Evolutionary conservation across 2,113 vertebrate genomes (phyloP).

Genomic region (Malurus cyaneus): DNA sequence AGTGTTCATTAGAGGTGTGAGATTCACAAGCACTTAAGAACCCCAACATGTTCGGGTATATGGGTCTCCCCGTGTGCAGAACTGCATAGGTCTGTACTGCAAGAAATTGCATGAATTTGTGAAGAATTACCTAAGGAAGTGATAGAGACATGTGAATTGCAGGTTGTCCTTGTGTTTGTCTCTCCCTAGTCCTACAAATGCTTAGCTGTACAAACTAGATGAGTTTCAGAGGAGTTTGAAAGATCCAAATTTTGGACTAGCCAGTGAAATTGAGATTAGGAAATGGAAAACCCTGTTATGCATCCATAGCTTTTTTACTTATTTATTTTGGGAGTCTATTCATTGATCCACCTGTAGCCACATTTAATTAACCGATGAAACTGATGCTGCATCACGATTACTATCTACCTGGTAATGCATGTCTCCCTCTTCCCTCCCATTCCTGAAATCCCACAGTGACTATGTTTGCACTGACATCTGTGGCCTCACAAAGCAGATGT

Average conservation of each 20-base stretch:
- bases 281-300: neutral
- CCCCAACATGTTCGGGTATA: neutral
- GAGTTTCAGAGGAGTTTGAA: neutral
- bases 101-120: neutral
- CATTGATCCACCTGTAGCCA: neutral
- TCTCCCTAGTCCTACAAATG: neutral
- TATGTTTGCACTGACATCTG: neutral
- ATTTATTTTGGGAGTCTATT: neutral
- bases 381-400: neutral
- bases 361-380: neutral
- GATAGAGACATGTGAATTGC: neutral
- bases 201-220: neutral
- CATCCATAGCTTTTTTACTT: neutral
- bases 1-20: neutral
- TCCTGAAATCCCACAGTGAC: neutral
- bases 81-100: neutral
- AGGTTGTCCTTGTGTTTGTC: neutral
- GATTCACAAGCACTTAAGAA: neutral
- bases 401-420: fast-evolving
- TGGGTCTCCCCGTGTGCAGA: neutral
- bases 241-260: neutral
- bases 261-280: neutral
- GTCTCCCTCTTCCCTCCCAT: fast-evolving
- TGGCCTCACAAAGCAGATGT: fast-evolving
- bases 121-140: neutral